Base-by-base conservation (phyloP, 1,140 invertebrate species). In the Pseudomyrmex concolor region DNA sequence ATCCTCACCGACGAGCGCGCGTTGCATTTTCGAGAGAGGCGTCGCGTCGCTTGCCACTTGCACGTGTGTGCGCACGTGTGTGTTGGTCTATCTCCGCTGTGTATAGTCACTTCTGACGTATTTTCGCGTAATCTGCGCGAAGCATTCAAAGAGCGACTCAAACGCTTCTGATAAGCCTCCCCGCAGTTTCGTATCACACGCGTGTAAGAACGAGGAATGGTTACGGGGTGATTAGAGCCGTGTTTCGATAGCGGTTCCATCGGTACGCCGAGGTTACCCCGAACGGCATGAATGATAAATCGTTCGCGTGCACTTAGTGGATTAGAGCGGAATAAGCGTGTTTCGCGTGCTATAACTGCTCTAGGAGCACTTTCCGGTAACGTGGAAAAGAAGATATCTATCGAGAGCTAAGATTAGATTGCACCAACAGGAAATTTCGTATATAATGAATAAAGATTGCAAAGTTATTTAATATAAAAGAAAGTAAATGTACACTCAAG, bases 1-100 rank as follows among this genome's bases (percentile, higher is more conserved):
- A 91, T 90, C 92, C 90, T 68, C 84, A 76, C 66, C 87, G 83
- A 89, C 85, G 83, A 76, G 83, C 87, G 71, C 72, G 25, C 76
- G 68, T 66, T 62, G n/a, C 74, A 71, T 85, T 80, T 84, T 76
- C 70, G 71, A 48, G 70, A 84, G 71, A 34, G 85, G 50, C 50
- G 34, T 34, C 50, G 3, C 76, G 60, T 72, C 74, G 81, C 83
- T 86, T 51, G 34, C 62, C 66, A 22, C 77, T 19, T 57, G 19
- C n/a, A 74, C 13, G 22, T 4, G 15, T 8, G 22, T 4, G 15
- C 34, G 67, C 72, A 9, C 50, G 66, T 81, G 17, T 10, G 55
- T 51, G 63, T 62, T 66, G 81, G 86, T 84, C 73, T 55, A 59
- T 2, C 71, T 17, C 51, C 59, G 34, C 34, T 34, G 34, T 74